Conservation (phyloP, 2,113 vertebrate genomes). For the Corythaixoides concolor region DNA sequence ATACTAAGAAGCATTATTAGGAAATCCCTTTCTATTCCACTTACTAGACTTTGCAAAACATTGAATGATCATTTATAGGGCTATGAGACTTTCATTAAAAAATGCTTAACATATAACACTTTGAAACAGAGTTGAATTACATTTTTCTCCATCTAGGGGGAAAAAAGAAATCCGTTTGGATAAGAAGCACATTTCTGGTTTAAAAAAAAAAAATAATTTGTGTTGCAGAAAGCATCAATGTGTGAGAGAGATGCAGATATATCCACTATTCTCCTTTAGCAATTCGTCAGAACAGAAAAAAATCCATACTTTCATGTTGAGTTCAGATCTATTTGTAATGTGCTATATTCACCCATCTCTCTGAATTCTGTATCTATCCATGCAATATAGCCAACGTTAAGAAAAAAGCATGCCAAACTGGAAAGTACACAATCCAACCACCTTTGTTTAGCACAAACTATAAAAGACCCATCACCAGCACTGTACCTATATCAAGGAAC, state of each 20-base stretch:
- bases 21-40: neutral
- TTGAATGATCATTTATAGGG: neutral
- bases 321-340: conserved; percentile 75
- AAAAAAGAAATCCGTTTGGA: neutral
- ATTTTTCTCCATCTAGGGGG: neutral
- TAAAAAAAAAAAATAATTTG: neutral
- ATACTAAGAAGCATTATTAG: neutral
- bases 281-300: neutral
- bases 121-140: neutral
- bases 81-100: neutral
- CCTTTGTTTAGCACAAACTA: conserved; percentile 58
- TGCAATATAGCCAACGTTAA: conserved; percentile 67
- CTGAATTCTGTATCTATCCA: conserved; percentile 54
- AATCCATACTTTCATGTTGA: neutral
- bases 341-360: conserved; percentile 20
- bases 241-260: neutral
- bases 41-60: neutral
- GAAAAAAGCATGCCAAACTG: conserved; percentile 74
- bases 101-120: neutral
- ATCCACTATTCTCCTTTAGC: neutral
- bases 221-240: neutral
- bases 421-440: conserved; percentile 65
- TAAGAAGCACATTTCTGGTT: neutral
- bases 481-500: conserved; percentile 58
- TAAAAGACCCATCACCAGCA: conserved; percentile 72